These are phyloP conservation scores for Scaptomyza polygonia DNA, from an alignment of 2,888 invertebrate genomes.

Conservation along the genomic window DNA sequence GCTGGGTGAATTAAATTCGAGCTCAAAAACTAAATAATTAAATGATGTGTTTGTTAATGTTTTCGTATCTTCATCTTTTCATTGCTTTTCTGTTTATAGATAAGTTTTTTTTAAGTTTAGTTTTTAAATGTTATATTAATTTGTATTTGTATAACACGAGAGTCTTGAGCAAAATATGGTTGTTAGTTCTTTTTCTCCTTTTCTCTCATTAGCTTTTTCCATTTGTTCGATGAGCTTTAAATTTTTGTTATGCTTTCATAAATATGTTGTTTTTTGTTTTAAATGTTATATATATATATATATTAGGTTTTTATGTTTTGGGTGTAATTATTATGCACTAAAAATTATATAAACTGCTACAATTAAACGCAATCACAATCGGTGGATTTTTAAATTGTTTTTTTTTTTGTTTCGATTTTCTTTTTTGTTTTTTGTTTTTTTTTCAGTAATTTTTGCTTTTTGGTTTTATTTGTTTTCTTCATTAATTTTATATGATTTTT, in stretches of 20 bases:
- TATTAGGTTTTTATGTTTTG: slow-evolving; percentile 49
- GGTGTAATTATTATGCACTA: slow-evolving; percentile 65
- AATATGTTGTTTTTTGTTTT: slow-evolving; percentile 44
- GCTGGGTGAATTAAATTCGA: slow-evolving; percentile 74
- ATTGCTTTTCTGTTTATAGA: slow-evolving; percentile 22
- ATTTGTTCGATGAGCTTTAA: slow-evolving; percentile 45
- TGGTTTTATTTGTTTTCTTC: slow-evolving; percentile 54
- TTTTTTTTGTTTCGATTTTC: slow-evolving; percentile 59
- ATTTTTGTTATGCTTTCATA: slow-evolving; percentile 34
- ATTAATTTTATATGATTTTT: slow-evolving; percentile 26
- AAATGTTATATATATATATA: slow-evolving; percentile 52
- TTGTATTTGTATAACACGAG: slow-evolving; percentile 34
- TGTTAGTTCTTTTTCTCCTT: slow-evolving; percentile 24
- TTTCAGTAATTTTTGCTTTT: slow-evolving; percentile 60
- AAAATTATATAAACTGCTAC: slow-evolving; percentile 79
- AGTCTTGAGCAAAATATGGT: slow-evolving; percentile 62
- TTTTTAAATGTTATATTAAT: slow-evolving; percentile 19
- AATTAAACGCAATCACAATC: slow-evolving; percentile 85
- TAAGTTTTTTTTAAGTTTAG: neutral
- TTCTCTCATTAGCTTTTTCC: slow-evolving; percentile 33
- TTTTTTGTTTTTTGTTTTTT: slow-evolving; percentile 48
- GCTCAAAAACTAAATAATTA: slow-evolving; percentile 56
- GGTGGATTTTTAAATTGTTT: slow-evolving; percentile 82
- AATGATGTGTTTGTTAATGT: slow-evolving; percentile 30
- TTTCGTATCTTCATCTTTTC: slow-evolving; percentile 10